A percentile compares a stretch with the other conserved stretches of the same genome.
Conservation (phyloP, 2,113 vertebrate genomes). For the Eretmochelys imbricata region DNA sequence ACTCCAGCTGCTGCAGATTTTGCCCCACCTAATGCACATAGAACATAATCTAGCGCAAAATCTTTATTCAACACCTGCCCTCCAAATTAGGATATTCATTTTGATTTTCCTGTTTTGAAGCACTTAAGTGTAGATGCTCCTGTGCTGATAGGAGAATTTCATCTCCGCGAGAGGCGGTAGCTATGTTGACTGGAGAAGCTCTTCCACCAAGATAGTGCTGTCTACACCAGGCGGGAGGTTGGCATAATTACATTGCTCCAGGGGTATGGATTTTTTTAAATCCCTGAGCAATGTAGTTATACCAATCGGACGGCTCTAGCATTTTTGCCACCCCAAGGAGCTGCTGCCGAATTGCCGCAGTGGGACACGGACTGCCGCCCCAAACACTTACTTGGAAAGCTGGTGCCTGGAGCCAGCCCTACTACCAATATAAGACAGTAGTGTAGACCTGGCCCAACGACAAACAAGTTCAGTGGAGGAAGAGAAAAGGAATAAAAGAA, state of each 20-base stretch:
- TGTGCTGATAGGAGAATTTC: not conserved
- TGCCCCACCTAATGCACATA: not conserved
- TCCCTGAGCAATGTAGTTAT: not conserved
- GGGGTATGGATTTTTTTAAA: not conserved
- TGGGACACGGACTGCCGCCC: too few relatives aligned
- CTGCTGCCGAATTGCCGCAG: too few relatives aligned
- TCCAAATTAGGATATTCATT: not conserved
- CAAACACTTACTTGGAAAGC: too few relatives aligned
- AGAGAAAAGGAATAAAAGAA: not conserved
- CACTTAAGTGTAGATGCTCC: not conserved
- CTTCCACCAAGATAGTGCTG: not conserved
- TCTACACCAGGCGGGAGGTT: not conserved
- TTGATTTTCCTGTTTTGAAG: not conserved
- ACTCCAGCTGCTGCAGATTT: not conserved
- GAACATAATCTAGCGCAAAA: not conserved
- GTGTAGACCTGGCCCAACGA: not conserved
- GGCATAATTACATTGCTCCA: not conserved
- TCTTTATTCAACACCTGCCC: not conserved
- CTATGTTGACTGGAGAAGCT: not conserved
- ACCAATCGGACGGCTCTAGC: not conserved
- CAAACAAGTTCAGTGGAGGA: not conserved
- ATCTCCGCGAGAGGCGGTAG: not conserved
- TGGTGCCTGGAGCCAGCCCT: too few relatives aligned
- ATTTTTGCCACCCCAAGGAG: too few relatives aligned
- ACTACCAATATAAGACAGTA: not conserved